phyloP scores from a whole-genome alignment of 1,140 invertebrate genomes.

The Mylabris phalerata region DNA sequence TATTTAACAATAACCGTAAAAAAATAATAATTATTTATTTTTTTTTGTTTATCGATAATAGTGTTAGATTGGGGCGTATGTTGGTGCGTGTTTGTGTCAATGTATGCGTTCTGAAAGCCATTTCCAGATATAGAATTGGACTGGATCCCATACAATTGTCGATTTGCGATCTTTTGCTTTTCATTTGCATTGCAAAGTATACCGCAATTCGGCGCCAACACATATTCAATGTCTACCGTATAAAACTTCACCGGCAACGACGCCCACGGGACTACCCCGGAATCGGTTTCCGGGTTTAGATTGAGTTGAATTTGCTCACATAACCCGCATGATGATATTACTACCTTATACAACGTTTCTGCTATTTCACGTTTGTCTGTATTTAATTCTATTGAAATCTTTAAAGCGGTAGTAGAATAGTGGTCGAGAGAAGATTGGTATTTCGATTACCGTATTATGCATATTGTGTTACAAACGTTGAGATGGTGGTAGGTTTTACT shows the following conservation, averaged over 20 bases:
- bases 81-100: too few species aligned
- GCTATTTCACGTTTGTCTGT: background rate
- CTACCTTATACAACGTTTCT: constrained; percentile 29
- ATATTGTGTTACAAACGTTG: too few species aligned
- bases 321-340: constrained; percentile 32
- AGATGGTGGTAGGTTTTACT: too few species aligned
- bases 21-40: too few species aligned
- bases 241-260: constrained; percentile 37
- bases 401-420: constrained; percentile 25
- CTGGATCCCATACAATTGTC: constrained; percentile 36
- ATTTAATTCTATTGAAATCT: constrained; percentile 37
- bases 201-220: constrained; percentile 37
- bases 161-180: constrained; percentile 42
- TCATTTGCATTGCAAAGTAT: constrained; percentile 41
- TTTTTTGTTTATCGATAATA: too few species aligned
- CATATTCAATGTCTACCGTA: constrained; percentile 22
- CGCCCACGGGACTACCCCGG: constrained; percentile 33
- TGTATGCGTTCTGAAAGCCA: constrained; percentile 29
- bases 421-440: constrained; percentile 22
- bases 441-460: constrained; percentile 7
- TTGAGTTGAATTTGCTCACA: constrained; percentile 40
- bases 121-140: constrained; percentile 39
- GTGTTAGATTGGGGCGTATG: too few species aligned
- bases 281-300: constrained; percentile 43
- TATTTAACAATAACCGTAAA: too few species aligned